Percentiles rank a stretch among this genome's conserved stretches.
phyloP scores from a whole-genome alignment of 2,797 vertebrate species.

The Odontamblyopus lacepedii region DNA sequence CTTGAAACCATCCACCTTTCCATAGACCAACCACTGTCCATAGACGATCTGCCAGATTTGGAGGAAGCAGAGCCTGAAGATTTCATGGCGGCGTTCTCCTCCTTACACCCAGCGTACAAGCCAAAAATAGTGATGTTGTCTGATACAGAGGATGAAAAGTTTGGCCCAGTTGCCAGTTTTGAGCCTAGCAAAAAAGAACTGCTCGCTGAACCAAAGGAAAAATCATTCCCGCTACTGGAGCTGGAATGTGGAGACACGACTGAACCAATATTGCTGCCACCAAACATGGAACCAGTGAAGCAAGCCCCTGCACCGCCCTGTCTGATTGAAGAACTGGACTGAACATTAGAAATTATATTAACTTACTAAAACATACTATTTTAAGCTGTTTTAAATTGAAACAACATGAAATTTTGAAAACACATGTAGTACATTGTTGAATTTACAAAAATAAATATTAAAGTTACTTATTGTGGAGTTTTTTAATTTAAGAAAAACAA shows the following conservation, averaged over 20 bases:
- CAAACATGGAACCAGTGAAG: constrained; percentile 3
- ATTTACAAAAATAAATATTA: background rate
- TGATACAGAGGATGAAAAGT: constrained; percentile 58
- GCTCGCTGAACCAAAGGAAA: constrained; percentile 8
- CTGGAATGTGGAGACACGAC: constrained; percentile 21
- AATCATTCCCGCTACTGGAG: constrained; percentile 22
- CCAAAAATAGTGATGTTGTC: constrained; percentile 84
- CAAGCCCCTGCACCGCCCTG: constrained; percentile 15
- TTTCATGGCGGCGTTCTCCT: constrained; percentile 20
- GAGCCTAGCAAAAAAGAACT: constrained; percentile 14
- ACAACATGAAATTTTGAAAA: background rate
- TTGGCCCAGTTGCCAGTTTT: constrained; percentile 12
- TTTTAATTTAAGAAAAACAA: background rate
- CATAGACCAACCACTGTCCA: constrained; percentile 53
- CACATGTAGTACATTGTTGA: background rate
- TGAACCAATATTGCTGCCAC: constrained; percentile 2
- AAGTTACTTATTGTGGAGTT: background rate
- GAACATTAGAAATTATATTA: constrained; percentile 14
- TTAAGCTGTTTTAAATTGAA: too few relatives aligned
- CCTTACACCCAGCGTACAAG: constrained; percentile 53
- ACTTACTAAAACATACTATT: background rate
- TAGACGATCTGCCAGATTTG: constrained; percentile 89
- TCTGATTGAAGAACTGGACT: constrained; percentile 77
- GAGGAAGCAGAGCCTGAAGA: constrained; percentile 77
- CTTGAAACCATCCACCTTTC: constrained; percentile 64